A percentile compares a stretch with the other conserved stretches of the same genome.
Evolutionary conservation across 2,888 invertebrate species (phyloP).

Genomic region (Polyommatus iphigenia): DNA sequence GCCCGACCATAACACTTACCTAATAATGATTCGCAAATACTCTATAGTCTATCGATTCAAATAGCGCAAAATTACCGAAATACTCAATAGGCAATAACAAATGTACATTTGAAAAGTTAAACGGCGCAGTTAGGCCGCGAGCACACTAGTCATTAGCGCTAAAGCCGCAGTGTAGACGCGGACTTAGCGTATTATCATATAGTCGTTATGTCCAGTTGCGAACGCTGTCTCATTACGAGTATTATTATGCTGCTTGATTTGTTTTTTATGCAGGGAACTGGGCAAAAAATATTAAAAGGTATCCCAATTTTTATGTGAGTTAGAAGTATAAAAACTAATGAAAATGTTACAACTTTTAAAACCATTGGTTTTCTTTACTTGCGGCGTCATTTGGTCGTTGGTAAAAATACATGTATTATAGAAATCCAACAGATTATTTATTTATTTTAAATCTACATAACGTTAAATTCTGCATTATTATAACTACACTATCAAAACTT

Average conservation of each 20-base stretch:
- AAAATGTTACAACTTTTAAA: too few species aligned
- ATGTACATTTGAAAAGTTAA: slow-evolving; percentile 77
- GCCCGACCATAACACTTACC: background rate
- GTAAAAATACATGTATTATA: background rate
- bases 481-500: background rate
- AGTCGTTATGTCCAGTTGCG: slow-evolving; percentile 76
- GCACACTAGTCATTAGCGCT: slow-evolving; percentile 67
- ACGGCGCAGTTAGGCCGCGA: slow-evolving; percentile 65
- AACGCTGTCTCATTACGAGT: slow-evolving; percentile 42
- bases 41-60: background rate
- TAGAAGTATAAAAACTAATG: too few species aligned
- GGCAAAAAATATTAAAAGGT: background rate
- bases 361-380: too few species aligned
- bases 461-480: background rate
- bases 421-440: background rate
- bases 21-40: background rate
- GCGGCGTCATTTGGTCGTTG: background rate
- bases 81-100: slow-evolving; percentile 61
- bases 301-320: too few species aligned
- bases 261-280: background rate
- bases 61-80: slow-evolving; percentile 41
- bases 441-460: background rate
- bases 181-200: slow-evolving; percentile 77
- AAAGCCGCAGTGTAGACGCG: slow-evolving; percentile 65
- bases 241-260: slow-evolving; percentile 2